Conservation (phyloP, 1,140 invertebrate genomes). For the Goniozus legneri region DNA sequence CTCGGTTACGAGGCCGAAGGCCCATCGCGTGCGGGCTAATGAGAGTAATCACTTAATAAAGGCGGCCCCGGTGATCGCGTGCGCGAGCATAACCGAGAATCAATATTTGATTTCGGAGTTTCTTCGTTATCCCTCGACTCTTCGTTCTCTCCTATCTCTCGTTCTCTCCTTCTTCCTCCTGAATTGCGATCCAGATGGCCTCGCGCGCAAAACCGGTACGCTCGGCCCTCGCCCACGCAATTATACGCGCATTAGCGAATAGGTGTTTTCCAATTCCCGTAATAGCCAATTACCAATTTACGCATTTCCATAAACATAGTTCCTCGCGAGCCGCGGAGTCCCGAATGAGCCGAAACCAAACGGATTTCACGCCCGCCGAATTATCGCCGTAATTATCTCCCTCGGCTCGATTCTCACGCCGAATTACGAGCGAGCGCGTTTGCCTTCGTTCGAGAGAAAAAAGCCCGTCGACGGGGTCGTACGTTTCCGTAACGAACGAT, state of each 20-base stretch:
- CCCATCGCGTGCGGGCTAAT: slow-evolving; percentile 51
- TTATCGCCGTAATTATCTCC: too few species aligned
- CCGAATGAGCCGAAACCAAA: too few species aligned
- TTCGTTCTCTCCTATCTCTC: not conserved
- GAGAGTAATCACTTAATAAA: slow-evolving; percentile 55
- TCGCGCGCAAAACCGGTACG: not conserved
- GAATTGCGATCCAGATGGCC: not conserved
- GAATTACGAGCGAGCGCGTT: too few species aligned
- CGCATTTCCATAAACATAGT: too few species aligned
- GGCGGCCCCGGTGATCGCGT: slow-evolving; percentile 20
- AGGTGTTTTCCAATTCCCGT: not conserved
- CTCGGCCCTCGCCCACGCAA: not conserved
- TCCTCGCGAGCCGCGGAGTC: too few species aligned
- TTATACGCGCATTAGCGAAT: not conserved
- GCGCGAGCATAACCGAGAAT: slow-evolving; percentile 32
- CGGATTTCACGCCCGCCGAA: too few species aligned
- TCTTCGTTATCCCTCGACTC: slow-evolving; percentile 3
- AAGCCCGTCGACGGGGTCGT: too few species aligned
- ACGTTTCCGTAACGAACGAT: too few species aligned
- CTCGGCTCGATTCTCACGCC: too few species aligned
- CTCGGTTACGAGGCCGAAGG: slow-evolving; percentile 31
- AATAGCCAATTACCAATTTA: too few species aligned
- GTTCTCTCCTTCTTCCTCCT: not conserved
- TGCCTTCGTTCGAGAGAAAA: too few species aligned
- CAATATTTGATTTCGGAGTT: slow-evolving; percentile 48